Evolutionary conservation across 2,797 vertebrate species (phyloP).

Genomic region (Catharus ustulatus): DNA sequence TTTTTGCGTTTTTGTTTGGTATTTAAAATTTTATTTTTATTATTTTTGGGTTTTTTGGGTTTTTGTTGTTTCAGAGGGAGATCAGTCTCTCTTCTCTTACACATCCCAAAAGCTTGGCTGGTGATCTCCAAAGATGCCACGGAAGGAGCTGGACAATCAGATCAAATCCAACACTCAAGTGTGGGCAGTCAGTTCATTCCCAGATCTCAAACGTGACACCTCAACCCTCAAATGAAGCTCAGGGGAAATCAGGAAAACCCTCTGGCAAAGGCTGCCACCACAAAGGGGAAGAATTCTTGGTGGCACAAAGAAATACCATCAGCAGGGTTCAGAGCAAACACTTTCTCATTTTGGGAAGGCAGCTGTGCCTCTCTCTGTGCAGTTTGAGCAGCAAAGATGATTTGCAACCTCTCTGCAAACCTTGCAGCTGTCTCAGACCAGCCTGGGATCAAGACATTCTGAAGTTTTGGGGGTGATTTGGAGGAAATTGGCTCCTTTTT

Average conservation of each 20-base stretch:
- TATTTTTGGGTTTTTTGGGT: neutral
- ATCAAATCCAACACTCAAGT: rapidly evolving
- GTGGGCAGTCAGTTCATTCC: neutral
- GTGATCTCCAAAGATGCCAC: rapidly evolving
- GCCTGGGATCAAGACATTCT: neutral
- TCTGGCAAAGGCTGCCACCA: neutral
- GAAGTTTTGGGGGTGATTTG: neutral
- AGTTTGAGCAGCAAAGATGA: neutral
- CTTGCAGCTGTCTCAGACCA: neutral
- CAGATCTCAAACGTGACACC: neutral
- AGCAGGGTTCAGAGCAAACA: neutral
- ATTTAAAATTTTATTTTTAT: neutral
- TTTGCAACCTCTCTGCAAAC: neutral
- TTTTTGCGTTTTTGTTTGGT: neutral
- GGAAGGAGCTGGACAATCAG: neutral
- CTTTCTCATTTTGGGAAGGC: neutral
- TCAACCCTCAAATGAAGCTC: neutral
- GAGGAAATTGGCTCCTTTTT: neutral
- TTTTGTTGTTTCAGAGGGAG: too few species aligned
- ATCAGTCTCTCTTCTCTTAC: rapidly evolving
- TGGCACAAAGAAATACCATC: neutral
- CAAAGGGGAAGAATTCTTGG: rapidly evolving
- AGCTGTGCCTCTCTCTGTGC: neutral
- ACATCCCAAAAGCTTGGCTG: neutral
- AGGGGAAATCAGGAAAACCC: neutral